Percentiles rank a stretch among this genome's conserved stretches.
These are phyloP conservation scores for Perca fluviatilis DNA, from an alignment of 2,113 vertebrate genomes.

Conservation along the genomic window DNA sequence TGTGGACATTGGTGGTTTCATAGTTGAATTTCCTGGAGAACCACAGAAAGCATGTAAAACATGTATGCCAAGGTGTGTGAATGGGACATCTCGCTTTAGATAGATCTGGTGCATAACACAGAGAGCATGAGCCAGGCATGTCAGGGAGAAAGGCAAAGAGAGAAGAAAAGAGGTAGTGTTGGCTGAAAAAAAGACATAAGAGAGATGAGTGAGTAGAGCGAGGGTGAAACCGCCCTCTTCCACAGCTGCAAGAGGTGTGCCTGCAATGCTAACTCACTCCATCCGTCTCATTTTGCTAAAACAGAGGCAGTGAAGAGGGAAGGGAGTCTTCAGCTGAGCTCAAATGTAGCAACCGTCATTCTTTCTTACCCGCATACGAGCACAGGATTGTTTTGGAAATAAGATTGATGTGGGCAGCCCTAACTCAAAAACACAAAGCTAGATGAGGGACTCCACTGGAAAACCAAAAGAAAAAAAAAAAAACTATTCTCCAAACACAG, in stretches of 20 bases:
- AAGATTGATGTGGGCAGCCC: conserved; percentile 31
- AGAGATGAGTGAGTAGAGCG: conserved; percentile 54
- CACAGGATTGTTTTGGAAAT: conserved; percentile 30
- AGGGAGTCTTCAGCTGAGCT: conserved; percentile 42
- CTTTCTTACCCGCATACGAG: neutral
- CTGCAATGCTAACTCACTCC: conserved; percentile 76
- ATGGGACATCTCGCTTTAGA: conserved; percentile 7
- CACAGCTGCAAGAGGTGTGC: conserved; percentile 78
- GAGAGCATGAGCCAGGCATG: conserved; percentile 5
- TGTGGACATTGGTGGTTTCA: neutral
- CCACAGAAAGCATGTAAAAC: neutral
- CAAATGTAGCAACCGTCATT: conserved; percentile 27
- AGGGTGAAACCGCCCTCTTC: conserved; percentile 59
- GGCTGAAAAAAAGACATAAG: conserved; percentile 18
- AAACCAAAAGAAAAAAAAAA: neutral
- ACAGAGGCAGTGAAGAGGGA: conserved; percentile 37
- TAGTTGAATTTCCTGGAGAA: neutral
- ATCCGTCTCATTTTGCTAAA: conserved; percentile 61
- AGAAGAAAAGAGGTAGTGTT: conserved; percentile 67
- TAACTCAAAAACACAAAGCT: neutral
- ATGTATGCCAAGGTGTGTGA: neutral
- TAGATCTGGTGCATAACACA: conserved; percentile 12
- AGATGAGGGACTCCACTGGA: neutral
- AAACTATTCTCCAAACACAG: conserved; percentile 1
- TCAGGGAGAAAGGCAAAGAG: conserved; percentile 10